Evolutionary conservation across 2,113 vertebrate species (phyloP).

Genomic region (Pluvianellus socialis): DNA sequence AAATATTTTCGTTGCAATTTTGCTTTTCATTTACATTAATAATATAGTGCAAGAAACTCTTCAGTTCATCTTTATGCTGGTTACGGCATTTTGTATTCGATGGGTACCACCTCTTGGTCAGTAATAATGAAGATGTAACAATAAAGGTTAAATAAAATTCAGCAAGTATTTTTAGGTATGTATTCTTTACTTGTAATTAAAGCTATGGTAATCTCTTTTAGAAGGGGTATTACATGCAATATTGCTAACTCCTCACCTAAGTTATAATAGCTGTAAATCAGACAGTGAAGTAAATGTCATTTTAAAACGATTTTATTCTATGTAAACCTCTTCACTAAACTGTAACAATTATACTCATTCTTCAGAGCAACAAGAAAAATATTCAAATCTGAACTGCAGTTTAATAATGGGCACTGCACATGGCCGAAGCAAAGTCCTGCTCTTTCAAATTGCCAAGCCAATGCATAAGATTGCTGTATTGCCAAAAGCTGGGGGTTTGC

Average conservation of each 20-base stretch:
- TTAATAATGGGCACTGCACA: not conserved
- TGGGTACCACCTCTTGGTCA: not conserved
- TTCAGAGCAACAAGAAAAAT: not conserved
- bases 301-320: not conserved
- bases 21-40: conserved; percentile 9
- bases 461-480: not conserved
- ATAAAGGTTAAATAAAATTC: conserved; percentile 7
- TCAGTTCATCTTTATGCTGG: conserved; percentile 35
- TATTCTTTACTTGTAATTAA: conserved; percentile 37
- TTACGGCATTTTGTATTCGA: conserved; percentile 5
- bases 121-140: not conserved
- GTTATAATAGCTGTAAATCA: not conserved
- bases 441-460: not conserved
- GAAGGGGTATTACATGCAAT: not conserved
- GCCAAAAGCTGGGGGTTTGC: not conserved
- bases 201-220: conserved; percentile 9
- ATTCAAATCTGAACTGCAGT: not conserved
- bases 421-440: not conserved
- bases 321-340: conserved; percentile 6
- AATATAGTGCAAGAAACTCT: not conserved
- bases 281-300: not conserved
- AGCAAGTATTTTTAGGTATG: not conserved
- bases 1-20: not conserved
- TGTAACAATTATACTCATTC: conserved; percentile 4
- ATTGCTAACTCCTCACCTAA: not conserved